phyloP scores from a whole-genome alignment of 2,888 invertebrate genomes.

The Cyrtodaria siliqua region DNA sequence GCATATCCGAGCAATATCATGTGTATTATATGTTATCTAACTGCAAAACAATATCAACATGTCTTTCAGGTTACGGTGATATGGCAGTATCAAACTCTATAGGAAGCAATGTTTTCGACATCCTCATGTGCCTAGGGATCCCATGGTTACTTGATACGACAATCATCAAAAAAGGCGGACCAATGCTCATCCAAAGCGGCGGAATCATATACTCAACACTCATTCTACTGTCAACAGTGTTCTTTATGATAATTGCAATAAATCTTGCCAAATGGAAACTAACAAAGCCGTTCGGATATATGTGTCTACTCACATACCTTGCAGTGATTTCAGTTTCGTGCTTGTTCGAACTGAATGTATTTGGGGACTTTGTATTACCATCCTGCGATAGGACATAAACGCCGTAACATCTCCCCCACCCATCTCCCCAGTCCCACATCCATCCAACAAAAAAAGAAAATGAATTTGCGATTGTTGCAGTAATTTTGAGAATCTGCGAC shows the following conservation, averaged over 20 bases:
- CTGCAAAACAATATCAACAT: too few species aligned
- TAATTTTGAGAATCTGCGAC: too few species aligned
- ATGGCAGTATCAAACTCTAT: constrained; percentile 85
- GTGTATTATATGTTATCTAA: too few species aligned
- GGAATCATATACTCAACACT: constrained; percentile 94
- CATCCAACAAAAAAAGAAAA: too few species aligned
- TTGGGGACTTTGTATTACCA: constrained; percentile 90
- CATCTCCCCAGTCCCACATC: too few species aligned
- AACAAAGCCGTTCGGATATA: constrained; percentile 90
- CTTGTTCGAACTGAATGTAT: constrained; percentile 93
- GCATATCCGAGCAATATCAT: too few species aligned
- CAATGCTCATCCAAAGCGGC: constrained; percentile 91
- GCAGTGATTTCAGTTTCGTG: constrained; percentile 92
- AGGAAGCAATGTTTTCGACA: constrained; percentile 85
- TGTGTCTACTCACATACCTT: constrained; percentile 90
- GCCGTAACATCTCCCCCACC: too few species aligned
- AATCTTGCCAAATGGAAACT: constrained; percentile 89
- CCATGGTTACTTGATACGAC: constrained; percentile 83
- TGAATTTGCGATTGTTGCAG: too few species aligned
- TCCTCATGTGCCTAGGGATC: constrained; percentile 83
- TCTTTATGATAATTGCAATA: constrained; percentile 90
- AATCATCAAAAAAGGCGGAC: constrained; percentile 87
- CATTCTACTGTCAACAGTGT: constrained; percentile 91
- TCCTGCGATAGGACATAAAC: constrained; percentile 28
- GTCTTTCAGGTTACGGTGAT: constrained; percentile 81